Conservation (phyloP, 2,797 vertebrate species). For the Hafferia zeledoni region DNA sequence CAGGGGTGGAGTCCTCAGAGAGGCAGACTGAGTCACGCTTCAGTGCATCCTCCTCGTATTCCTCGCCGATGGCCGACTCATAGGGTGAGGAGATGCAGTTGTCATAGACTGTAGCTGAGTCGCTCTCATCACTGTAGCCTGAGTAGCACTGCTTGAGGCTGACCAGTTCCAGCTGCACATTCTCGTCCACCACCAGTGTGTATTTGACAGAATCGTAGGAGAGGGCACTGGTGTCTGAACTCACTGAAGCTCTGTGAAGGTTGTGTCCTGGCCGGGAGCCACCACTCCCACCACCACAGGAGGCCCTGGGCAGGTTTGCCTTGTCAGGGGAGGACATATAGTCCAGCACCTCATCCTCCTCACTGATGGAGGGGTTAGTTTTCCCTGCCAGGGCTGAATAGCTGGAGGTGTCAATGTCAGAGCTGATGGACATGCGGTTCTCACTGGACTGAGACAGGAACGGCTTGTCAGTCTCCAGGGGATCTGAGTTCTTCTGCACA, state of each 20-base stretch:
- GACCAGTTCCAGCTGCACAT: conserved; percentile 93
- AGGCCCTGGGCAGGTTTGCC: conserved; percentile 49
- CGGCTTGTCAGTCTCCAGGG: conserved; percentile 73
- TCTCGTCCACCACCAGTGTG: conserved; percentile 95
- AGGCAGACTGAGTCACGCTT: conserved; percentile 87
- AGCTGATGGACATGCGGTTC: conserved; percentile 94
- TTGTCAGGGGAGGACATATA: conserved; percentile 79
- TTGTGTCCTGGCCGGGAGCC: conserved; percentile 58
- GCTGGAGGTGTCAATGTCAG: conserved; percentile 88
- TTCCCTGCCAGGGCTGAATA: conserved; percentile 85
- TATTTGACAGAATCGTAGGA: conserved; percentile 98
- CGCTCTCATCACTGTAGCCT: conserved; percentile 95
- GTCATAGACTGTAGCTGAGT: conserved; percentile 94
- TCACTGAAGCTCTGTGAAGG: conserved; percentile 85
- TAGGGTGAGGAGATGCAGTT: conserved; percentile 96
- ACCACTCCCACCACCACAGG: conserved; percentile 51
- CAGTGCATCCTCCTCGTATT: conserved; percentile 90
- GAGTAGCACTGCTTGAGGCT: conserved; percentile 94
- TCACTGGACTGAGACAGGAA: conserved; percentile 86
- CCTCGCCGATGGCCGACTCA: conserved; percentile 91
- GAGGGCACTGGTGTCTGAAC: conserved; percentile 91
- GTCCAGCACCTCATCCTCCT: conserved; percentile 87
- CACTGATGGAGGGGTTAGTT: conserved; percentile 89
- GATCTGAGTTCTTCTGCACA: conserved; percentile 86
- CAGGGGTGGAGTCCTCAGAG: conserved; percentile 91